Evolutionary conservation across 2,888 invertebrate genomes (phyloP).

Genomic region (Ctena decussata): DNA sequence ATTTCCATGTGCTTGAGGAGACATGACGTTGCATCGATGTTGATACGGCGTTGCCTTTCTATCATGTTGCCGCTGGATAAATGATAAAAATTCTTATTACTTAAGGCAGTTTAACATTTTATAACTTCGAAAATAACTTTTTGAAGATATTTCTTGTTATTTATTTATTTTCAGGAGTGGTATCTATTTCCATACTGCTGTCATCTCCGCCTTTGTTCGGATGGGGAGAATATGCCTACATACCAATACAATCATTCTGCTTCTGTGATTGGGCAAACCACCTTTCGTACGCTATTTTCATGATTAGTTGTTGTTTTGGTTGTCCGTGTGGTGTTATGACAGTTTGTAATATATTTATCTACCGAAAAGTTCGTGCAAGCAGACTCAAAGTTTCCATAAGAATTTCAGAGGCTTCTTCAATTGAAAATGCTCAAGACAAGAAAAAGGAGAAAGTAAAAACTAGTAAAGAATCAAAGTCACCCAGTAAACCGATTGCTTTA

Average conservation of each 20-base stretch:
- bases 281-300: conserved; percentile 81
- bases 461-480: not conserved
- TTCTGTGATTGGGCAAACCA: conserved; percentile 81
- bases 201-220: conserved; percentile 80
- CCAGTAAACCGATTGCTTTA: not conserved
- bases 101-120: no score
- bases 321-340: conserved; percentile 81
- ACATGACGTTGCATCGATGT: no score
- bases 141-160: not conserved
- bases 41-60: no score
- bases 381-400: conserved; percentile 46
- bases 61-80: no score
- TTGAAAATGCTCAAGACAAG: not conserved
- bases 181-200: conserved; percentile 71
- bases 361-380: conserved; percentile 70
- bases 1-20: no score
- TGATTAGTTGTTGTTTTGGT: conserved; percentile 82
- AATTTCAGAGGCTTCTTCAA: not conserved
- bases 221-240: conserved; percentile 80
- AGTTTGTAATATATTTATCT: conserved; percentile 77
- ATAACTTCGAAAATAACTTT: no score
- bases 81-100: no score
- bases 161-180: conserved; percentile 75
- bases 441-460: not conserved
- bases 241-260: conserved; percentile 79